phyloP scores from a whole-genome alignment of 2,113 vertebrate species.

The Eulemur macaco region DNA sequence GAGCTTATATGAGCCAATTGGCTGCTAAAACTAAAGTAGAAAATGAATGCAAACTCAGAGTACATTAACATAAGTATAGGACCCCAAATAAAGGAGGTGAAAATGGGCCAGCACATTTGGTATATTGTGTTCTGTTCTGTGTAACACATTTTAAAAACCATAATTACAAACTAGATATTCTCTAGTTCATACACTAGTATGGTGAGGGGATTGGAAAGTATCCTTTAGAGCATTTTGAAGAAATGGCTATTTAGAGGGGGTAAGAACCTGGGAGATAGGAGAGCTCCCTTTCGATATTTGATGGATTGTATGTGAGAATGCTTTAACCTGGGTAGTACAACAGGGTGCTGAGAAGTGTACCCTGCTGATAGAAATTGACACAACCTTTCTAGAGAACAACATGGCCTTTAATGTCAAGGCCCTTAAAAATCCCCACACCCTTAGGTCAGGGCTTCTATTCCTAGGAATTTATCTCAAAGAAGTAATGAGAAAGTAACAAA shows the following conservation, averaged over 20 bases:
- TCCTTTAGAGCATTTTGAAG: background rate
- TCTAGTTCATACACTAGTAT: background rate
- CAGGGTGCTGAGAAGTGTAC: background rate
- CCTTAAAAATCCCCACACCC: background rate
- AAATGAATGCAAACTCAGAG: background rate
- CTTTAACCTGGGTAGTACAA: background rate
- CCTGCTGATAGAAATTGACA: rapidly evolving
- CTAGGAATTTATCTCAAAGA: background rate
- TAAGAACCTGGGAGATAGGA: too few species aligned
- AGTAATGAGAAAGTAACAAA: background rate
- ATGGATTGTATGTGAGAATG: background rate
- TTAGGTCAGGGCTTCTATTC: background rate
- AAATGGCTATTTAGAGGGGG: background rate
- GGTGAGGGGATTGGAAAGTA: background rate
- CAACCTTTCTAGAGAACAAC: background rate
- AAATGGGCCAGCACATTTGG: background rate
- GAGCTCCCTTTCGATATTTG: background rate
- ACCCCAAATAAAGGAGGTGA: background rate
- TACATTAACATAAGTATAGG: background rate
- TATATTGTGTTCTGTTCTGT: background rate
- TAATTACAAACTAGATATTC: background rate
- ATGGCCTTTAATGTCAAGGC: background rate
- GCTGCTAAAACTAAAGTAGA: background rate
- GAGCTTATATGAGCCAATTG: background rate
- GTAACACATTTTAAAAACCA: background rate